These are phyloP conservation scores for Lepas anatifera DNA, from an alignment of 2,888 invertebrate species.

Conservation along the genomic window DNA sequence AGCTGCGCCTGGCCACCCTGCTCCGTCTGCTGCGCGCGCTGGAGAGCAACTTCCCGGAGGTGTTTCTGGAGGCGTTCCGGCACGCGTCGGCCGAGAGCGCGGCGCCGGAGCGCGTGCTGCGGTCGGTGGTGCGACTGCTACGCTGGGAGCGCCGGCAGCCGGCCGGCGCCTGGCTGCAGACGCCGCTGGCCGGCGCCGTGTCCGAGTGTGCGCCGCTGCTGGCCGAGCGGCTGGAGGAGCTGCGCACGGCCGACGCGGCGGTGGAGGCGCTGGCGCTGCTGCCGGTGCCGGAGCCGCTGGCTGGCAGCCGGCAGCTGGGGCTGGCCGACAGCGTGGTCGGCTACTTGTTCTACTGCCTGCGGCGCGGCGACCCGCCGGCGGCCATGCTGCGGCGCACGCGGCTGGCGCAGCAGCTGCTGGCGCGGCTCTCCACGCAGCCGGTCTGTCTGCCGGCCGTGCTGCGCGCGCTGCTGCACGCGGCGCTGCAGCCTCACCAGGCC, in stretches of 20 bases:
- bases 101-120: not conserved
- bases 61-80: slow-evolving; percentile 4
- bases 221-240: not conserved
- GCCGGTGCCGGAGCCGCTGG: not conserved
- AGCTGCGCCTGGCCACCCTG: not conserved
- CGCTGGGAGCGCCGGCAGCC: not conserved
- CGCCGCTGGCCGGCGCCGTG: not conserved
- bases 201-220: not conserved
- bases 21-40: not conserved
- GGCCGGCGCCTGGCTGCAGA: not conserved
- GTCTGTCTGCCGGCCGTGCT: slow-evolving; percentile 8
- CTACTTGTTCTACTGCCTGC: not conserved
- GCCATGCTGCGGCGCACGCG: not conserved
- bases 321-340: slow-evolving; percentile 2
- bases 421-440: not conserved
- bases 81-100: slow-evolving; percentile 7
- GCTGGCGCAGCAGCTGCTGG: slow-evolving; percentile 9
- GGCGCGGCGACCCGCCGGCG: not conserved
- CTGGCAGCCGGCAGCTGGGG: not conserved
- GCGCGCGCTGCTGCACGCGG: slow-evolving; percentile 9
- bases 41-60: not conserved
- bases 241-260: not conserved
- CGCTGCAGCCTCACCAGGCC: not conserved
- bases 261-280: slow-evolving; percentile 6
- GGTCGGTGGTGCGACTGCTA: slow-evolving; percentile 3